Conservation (phyloP, 2,113 vertebrate genomes). For the Ageneiosus marmoratus region DNA sequence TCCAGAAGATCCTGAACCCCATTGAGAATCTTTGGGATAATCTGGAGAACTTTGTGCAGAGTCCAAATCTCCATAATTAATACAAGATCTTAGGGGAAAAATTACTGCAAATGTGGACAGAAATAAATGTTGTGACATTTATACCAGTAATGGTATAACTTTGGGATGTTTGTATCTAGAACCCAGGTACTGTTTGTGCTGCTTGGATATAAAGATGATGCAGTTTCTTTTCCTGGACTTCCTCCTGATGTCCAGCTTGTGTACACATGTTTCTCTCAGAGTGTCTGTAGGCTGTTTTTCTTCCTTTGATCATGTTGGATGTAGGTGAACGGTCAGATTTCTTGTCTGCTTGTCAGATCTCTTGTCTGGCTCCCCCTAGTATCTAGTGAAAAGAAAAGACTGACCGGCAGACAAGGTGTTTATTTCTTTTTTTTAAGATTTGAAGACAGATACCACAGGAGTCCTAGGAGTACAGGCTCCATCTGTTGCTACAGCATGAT, state of each 20-base stretch:
- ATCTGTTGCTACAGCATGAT: background rate
- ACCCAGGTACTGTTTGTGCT: background rate
- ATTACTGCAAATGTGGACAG: too few species aligned
- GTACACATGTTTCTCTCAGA: background rate
- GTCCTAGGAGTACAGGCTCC: background rate
- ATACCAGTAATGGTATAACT: too few species aligned
- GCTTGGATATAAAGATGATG: background rate
- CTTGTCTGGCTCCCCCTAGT: background rate
- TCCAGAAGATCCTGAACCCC: too few species aligned
- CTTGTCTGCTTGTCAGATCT: background rate
- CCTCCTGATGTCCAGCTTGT: background rate
- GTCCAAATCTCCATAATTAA: too few species aligned
- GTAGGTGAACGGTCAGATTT: background rate
- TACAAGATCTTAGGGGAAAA: too few species aligned
- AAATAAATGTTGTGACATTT: too few species aligned
- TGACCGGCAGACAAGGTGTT: background rate
- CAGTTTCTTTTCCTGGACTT: background rate
- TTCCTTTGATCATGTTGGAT: background rate
- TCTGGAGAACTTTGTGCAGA: too few species aligned
- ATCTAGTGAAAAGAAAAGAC: background rate
- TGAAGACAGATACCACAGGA: background rate
- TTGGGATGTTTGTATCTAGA: background rate
- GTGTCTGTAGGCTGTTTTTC: background rate
- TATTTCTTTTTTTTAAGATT: background rate
- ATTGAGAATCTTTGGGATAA: too few species aligned